Percentiles rank a stretch among this genome's conserved stretches.
Conservation (phyloP, 2,888 invertebrate species). For the Xestobium rufovillosum region DNA sequence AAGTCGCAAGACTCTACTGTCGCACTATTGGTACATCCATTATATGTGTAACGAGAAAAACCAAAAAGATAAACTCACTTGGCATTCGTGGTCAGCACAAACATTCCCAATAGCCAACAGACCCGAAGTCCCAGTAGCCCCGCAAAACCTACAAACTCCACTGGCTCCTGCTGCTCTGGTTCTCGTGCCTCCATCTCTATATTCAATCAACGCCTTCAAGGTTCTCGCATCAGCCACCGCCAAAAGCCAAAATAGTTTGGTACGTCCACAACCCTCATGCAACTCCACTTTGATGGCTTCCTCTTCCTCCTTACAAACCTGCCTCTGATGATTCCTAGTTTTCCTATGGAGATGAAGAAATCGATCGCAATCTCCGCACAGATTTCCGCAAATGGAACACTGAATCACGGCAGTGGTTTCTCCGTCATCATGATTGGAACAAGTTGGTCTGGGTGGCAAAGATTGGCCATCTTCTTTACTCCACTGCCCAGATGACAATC, state of each 20-base stretch:
- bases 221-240: conserved; percentile 90
- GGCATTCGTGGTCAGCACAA: conserved; percentile 90
- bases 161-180: conserved; percentile 40
- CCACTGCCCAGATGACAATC: conserved; percentile 73
- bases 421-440: conserved; percentile 95
- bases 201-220: conserved; percentile 83
- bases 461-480: conserved; percentile 54
- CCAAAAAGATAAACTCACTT: too few species aligned
- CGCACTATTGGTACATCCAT: too few species aligned
- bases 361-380: conserved; percentile 94
- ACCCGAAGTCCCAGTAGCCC: conserved; percentile 73
- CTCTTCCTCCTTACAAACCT: conserved; percentile 93
- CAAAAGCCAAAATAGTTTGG: conserved; percentile 91
- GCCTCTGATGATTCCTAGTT: conserved; percentile 77
- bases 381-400: conserved; percentile 83
- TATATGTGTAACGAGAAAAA: too few species aligned
- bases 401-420: conserved; percentile 87
- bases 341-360: conserved; percentile 87
- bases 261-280: conserved; percentile 94
- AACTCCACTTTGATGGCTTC: conserved; percentile 93
- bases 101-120: conserved; percentile 87
- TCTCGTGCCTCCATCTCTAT: conserved; percentile 65
- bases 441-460: conserved; percentile 66
- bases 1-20: too few species aligned
- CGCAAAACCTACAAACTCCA: conserved; percentile 88